These are phyloP conservation scores for Aulostomus chinensis DNA, from an alignment of 2,797 vertebrate species.

Conservation along the genomic window DNA sequence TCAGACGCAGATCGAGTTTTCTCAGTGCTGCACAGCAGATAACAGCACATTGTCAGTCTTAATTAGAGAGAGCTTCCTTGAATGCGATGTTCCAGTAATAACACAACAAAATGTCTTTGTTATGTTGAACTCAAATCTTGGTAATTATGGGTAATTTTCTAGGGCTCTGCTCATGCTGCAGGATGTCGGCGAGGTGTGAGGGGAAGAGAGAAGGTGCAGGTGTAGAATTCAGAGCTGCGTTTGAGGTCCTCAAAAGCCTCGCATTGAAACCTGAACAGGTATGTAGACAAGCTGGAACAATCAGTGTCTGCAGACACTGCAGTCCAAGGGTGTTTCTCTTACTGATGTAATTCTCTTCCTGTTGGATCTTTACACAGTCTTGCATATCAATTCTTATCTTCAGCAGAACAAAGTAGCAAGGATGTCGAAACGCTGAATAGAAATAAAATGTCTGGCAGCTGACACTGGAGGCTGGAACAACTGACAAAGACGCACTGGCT, in stretches of 20 bases:
- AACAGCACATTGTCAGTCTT: conserved; percentile 48
- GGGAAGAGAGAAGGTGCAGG: conserved; percentile 53
- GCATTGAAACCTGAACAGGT: conserved; percentile 66
- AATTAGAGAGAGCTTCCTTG: conserved; percentile 52
- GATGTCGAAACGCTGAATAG: conserved; percentile 21
- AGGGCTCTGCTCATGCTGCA: conserved; percentile 32
- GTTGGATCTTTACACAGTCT: conserved; percentile 38
- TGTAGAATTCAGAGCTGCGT: conserved; percentile 49
- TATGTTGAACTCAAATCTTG: conserved; percentile 31
- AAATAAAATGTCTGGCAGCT: conserved; percentile 34
- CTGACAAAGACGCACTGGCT: conserved; percentile 15
- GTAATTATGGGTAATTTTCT: conserved; percentile 72
- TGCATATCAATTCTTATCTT: conserved; percentile 25
- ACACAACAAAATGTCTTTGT: conserved; percentile 55
- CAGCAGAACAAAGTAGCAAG: conserved; percentile 22
- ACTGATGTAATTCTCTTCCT: conserved; percentile 34
- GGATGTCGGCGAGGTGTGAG: conserved; percentile 61
- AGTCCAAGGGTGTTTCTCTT: conserved; percentile 20
- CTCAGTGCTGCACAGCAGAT: conserved; percentile 37
- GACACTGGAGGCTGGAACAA: conserved; percentile 16
- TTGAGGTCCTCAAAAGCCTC: conserved; percentile 69
- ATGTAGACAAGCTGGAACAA: conserved; percentile 72
- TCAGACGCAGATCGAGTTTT: conserved; percentile 31
- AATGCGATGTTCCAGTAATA: conserved; percentile 44
- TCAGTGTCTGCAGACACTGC: conserved; percentile 38